Evolutionary conservation across 2,113 vertebrate genomes (phyloP).

Genomic region (Athene noctua): DNA sequence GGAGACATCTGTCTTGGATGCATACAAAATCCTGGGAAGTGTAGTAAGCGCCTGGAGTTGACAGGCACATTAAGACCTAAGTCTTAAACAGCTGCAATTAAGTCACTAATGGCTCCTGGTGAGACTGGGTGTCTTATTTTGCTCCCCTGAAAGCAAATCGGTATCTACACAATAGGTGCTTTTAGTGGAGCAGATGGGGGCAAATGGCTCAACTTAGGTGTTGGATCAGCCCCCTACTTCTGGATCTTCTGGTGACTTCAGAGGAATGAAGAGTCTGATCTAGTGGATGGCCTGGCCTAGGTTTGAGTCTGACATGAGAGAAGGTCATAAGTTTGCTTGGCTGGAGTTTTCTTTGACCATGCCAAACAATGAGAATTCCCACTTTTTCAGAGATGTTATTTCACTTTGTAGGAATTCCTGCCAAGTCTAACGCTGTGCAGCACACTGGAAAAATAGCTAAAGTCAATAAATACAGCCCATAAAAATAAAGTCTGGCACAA

Average conservation of each 20-base stretch:
- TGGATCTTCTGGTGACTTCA: not conserved
- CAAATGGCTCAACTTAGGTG: not conserved
- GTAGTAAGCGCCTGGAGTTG: conserved; percentile 6
- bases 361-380: conserved; percentile 59
- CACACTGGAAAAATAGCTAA: conserved; percentile 56
- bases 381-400: conserved; percentile 53
- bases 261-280: not conserved
- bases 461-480: conserved; percentile 65
- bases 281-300: not conserved
- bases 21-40: not conserved
- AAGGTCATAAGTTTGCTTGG: conserved; percentile 52
- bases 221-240: not conserved
- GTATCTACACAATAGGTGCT: not conserved
- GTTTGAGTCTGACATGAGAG: not conserved
- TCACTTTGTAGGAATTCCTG: conserved; percentile 31
- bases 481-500: conserved; percentile 56
- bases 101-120: not conserved
- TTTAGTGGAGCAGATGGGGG: not conserved
- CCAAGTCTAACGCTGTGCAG: conserved; percentile 50
- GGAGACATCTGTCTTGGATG: not conserved
- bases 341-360: not conserved
- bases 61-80: not conserved
- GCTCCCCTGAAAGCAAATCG: not conserved
- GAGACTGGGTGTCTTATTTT: not conserved
- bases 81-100: not conserved